These are phyloP conservation scores for Perca schrenkii DNA, from an alignment of 2,113 vertebrate species.

Conservation along the genomic window DNA sequence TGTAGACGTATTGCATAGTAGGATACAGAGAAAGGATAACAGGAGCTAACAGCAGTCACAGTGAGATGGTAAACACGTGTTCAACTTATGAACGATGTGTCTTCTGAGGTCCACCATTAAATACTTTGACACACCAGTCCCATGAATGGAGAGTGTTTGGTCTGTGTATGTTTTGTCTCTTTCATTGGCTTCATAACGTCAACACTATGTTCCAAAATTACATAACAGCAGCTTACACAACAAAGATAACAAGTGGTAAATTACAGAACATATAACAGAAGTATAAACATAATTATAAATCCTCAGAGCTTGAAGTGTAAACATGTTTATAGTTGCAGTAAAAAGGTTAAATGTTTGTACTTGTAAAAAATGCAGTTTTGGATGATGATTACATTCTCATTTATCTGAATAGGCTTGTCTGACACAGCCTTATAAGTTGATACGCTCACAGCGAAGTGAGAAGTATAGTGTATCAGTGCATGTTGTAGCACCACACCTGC, in stretches of 20 bases:
- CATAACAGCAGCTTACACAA: neutral
- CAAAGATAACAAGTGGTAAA: neutral
- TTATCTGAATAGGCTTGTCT: conserved; percentile 56
- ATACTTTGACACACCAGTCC: no score
- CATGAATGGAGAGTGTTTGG: no score
- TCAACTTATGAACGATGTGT: neutral
- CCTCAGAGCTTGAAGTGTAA: neutral
- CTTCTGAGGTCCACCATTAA: neutral
- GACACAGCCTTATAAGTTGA: conserved; percentile 27
- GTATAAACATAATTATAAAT: neutral
- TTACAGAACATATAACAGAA: neutral
- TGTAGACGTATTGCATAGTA: neutral
- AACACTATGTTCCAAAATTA: neutral
- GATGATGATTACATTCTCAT: conserved; percentile 45
- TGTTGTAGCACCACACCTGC: conserved; percentile 58
- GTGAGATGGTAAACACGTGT: neutral
- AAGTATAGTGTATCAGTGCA: conserved; percentile 19
- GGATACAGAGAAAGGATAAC: neutral
- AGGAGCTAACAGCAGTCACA: neutral
- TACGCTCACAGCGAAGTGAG: conserved; percentile 25
- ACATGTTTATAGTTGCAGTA: conserved; percentile 11
- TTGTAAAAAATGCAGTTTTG: conserved; percentile 13
- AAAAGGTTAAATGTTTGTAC: conserved; percentile 46
- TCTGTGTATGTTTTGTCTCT: neutral
- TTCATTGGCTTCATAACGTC: neutral